Conservation (phyloP, 2,113 vertebrate species). For the Lota lota region DNA sequence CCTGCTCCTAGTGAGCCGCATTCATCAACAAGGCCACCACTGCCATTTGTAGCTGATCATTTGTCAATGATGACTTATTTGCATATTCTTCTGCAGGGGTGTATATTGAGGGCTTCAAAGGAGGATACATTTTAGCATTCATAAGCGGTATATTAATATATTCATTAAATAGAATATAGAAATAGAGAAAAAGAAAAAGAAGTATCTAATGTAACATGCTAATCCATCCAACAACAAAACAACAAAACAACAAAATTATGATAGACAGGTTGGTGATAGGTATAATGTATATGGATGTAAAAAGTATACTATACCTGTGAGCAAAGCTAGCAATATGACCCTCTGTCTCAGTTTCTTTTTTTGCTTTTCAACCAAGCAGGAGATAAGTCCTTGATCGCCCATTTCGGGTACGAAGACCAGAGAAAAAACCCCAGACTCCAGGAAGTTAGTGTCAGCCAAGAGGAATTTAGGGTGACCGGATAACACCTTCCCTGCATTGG, state of each 20-base stretch:
- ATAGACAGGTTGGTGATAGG: not conserved
- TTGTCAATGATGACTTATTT: too few species aligned
- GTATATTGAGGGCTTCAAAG: not conserved
- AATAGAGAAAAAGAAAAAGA: too few species aligned
- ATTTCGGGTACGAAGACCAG: constrained; percentile 50
- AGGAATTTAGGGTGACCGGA: too few species aligned
- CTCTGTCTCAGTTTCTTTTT: constrained; percentile 40
- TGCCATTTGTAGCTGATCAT: too few species aligned
- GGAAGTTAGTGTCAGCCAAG: constrained; percentile 49
- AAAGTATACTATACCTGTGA: constrained; percentile 54
- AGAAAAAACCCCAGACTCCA: constrained; percentile 54
- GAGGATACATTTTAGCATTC: not conserved
- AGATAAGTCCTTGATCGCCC: constrained; percentile 57
- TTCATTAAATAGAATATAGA: not conserved
- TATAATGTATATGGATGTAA: not conserved
- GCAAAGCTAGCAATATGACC: constrained; percentile 60
- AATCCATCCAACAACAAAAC: not conserved
- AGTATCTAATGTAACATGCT: too few species aligned
- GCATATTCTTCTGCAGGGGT: too few species aligned
- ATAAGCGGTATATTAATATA: not conserved
- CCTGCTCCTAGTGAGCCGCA: too few species aligned
- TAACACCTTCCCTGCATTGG: too few species aligned
- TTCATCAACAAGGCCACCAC: too few species aligned
- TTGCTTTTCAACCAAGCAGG: constrained; percentile 48
- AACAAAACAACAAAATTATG: too few species aligned